phyloP scores from a whole-genome alignment of 2,888 invertebrate species.

The Drosophila pullipes region DNA sequence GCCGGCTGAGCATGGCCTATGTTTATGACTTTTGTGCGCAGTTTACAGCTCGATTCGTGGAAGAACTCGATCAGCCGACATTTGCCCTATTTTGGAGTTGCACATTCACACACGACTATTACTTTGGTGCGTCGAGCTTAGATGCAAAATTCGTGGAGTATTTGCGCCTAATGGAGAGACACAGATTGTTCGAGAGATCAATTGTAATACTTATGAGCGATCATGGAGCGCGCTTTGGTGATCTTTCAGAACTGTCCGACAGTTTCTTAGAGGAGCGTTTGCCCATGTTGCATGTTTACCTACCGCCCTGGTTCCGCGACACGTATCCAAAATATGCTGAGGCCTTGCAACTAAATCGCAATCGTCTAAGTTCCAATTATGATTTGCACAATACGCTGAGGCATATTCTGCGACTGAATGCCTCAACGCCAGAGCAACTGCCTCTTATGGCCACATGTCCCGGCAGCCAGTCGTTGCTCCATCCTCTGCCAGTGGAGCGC shows the following conservation, averaged over 20 bases:
- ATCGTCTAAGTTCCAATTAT: slow-evolving; percentile 89
- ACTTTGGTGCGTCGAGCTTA: slow-evolving; percentile 88
- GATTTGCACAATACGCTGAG: slow-evolving; percentile 90
- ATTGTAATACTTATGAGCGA: slow-evolving; percentile 91
- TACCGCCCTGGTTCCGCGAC: slow-evolving; percentile 88
- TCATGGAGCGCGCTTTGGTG: slow-evolving; percentile 91
- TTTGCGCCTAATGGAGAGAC: slow-evolving; percentile 86
- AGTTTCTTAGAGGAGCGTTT: slow-evolving; percentile 91
- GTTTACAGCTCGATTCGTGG: slow-evolving; percentile 87
- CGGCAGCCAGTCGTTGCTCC: slow-evolving; percentile 88
- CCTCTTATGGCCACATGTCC: slow-evolving; percentile 86
- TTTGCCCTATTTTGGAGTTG: slow-evolving; percentile 92
- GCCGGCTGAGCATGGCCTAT: slow-evolving; percentile 87
- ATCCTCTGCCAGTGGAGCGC: slow-evolving; percentile 87
- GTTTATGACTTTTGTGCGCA: slow-evolving; percentile 89
- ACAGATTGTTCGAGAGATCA: slow-evolving; percentile 87
- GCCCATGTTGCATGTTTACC: slow-evolving; percentile 89
- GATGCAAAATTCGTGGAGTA: slow-evolving; percentile 88
- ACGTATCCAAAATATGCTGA: slow-evolving; percentile 86
- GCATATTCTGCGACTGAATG: slow-evolving; percentile 86
- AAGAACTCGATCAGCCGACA: slow-evolving; percentile 85
- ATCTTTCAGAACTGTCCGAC: slow-evolving; percentile 87
- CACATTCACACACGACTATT: slow-evolving; percentile 89
- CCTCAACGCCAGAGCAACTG: slow-evolving; percentile 54
- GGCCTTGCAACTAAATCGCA: slow-evolving; percentile 87